These are phyloP conservation scores for Gallinago media DNA, from an alignment of 2,113 vertebrate species.

Conservation along the genomic window DNA sequence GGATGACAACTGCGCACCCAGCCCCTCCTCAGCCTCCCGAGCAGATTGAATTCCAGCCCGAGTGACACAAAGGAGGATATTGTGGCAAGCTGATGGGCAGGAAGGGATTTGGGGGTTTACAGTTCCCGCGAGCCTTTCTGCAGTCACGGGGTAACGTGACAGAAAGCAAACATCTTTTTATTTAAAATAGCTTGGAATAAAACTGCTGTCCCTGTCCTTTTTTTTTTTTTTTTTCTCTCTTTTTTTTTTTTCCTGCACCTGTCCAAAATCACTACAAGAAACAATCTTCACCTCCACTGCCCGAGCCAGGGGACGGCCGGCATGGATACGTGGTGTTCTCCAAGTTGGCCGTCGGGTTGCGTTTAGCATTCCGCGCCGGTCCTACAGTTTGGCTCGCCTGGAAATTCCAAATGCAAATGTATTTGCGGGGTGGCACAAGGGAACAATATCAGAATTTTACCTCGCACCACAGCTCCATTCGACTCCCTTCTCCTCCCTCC, in stretches of 20 bases:
- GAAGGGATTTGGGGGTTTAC: neutral
- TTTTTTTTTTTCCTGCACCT: neutral
- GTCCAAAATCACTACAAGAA: neutral
- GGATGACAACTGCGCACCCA: neutral
- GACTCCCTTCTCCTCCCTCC: neutral
- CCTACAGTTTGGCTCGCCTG: neutral
- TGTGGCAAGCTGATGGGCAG: neutral
- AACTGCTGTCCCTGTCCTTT: neutral
- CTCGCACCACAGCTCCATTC: neutral
- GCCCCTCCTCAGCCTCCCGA: neutral
- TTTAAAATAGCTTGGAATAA: neutral
- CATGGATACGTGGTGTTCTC: neutral
- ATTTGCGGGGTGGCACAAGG: neutral
- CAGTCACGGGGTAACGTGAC: neutral
- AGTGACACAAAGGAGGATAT: neutral
- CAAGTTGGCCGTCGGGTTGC: neutral
- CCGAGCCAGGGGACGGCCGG: neutral
- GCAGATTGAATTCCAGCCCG: neutral
- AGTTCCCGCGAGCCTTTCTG: neutral
- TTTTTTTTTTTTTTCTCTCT: no score
- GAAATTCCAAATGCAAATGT: conserved; percentile 49
- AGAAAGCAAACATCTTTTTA: neutral
- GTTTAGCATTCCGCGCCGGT: conserved; percentile 13
- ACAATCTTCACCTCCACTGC: neutral
- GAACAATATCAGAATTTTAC: conserved; percentile 25